These are phyloP conservation scores for Nowickia ferox DNA, from an alignment of 2,888 invertebrate species.

Conservation along the genomic window DNA sequence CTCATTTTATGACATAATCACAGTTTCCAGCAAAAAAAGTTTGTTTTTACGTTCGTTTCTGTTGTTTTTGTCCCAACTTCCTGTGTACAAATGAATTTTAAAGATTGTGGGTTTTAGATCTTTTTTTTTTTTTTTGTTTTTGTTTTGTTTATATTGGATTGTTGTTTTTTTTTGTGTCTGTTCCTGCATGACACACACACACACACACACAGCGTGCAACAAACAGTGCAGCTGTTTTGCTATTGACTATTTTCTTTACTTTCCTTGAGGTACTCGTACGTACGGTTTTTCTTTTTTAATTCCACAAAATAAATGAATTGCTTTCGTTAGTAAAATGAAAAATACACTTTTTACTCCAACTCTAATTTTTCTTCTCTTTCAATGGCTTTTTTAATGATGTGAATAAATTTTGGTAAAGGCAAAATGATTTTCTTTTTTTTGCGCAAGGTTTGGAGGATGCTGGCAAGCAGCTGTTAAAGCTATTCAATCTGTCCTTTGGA, in stretches of 20 bases:
- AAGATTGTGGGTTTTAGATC: conserved; percentile 62
- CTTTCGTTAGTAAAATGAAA: conserved; percentile 57
- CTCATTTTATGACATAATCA: conserved; percentile 71
- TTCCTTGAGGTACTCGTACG: conserved; percentile 32
- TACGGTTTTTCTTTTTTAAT: background rate
- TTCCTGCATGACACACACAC: background rate
- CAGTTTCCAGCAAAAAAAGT: conserved; percentile 44
- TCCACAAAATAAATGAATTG: conserved; percentile 57
- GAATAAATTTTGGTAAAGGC: conserved; percentile 43
- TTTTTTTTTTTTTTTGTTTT: no score
- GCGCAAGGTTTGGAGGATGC: conserved; percentile 37
- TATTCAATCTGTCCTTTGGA: conserved; percentile 7
- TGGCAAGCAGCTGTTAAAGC: conserved; percentile 27
- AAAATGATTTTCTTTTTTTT: conserved; percentile 8
- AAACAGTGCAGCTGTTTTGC: conserved; percentile 48
- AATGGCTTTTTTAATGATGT: conserved; percentile 59
- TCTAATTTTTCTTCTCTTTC: conserved; percentile 43
- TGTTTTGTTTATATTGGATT: background rate
- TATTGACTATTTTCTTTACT: conserved; percentile 21
- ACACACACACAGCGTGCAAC: conserved; percentile 28
- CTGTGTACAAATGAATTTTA: conserved; percentile 65
- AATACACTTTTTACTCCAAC: conserved; percentile 33
- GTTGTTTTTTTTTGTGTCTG: conserved; percentile 6
- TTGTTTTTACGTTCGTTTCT: background rate
- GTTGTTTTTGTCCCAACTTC: conserved; percentile 58